Conservation (phyloP, 2,113 vertebrate genomes). For the Silurus glanis region DNA sequence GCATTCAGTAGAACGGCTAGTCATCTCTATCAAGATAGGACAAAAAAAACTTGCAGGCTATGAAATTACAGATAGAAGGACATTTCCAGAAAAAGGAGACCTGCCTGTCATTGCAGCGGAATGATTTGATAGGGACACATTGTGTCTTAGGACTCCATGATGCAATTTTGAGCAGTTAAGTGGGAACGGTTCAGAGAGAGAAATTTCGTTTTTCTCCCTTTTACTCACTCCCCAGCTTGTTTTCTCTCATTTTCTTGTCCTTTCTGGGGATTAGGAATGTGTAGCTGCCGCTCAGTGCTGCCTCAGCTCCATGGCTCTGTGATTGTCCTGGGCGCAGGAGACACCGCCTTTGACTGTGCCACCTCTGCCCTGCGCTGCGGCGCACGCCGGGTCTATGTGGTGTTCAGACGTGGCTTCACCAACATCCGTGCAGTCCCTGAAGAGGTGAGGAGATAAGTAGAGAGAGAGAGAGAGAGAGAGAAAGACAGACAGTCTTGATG, state of each 20-base stretch:
- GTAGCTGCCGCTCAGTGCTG: constrained; percentile 79
- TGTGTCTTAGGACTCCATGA: constrained; percentile 73
- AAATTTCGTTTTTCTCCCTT: constrained; percentile 51
- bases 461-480: neutral
- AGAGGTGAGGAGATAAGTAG: constrained; percentile 71
- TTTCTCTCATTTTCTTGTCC: constrained; percentile 60
- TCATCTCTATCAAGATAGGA: constrained; percentile 59
- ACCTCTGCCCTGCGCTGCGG: constrained; percentile 94
- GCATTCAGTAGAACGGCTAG: constrained; percentile 58
- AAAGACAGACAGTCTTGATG: neutral
- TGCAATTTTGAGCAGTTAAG: constrained; percentile 83
- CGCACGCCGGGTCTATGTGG: constrained; percentile 84
- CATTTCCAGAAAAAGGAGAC: constrained; percentile 69
- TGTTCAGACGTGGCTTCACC: constrained; percentile 84
- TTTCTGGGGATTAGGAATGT: constrained; percentile 86
- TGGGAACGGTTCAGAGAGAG: constrained; percentile 72
- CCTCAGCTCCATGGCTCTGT: constrained; percentile 83
- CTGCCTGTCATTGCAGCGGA: constrained; percentile 79
- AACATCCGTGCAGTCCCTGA: constrained; percentile 84
- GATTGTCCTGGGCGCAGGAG: constrained; percentile 91
- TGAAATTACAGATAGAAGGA: constrained; percentile 79
- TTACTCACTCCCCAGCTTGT: constrained; percentile 64
- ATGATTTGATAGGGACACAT: constrained; percentile 83
- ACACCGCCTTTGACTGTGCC: constrained; percentile 96
- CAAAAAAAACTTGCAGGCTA: constrained; percentile 66